A percentile compares a stretch with the other conserved stretches of the same genome.
phyloP scores from a whole-genome alignment of 2,113 vertebrate genomes.

The Trogon surrucura region DNA sequence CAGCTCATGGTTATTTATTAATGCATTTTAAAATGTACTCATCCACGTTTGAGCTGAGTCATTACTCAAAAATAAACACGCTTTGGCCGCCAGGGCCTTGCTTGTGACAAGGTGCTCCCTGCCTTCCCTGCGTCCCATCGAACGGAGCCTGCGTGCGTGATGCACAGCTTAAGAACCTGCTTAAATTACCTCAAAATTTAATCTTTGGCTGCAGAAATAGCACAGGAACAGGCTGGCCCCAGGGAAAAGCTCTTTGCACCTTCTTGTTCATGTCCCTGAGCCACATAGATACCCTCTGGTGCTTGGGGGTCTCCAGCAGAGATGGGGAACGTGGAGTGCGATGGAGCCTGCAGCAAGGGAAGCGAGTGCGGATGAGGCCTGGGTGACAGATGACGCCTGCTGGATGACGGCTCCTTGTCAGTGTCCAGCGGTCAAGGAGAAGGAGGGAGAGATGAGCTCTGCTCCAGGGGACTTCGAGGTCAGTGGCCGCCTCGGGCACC shows the following conservation, averaged over 20 bases:
- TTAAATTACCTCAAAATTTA: not conserved
- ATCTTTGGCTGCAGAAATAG: not conserved
- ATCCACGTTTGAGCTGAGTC: not conserved
- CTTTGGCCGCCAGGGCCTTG: not conserved
- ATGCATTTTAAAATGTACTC: not conserved
- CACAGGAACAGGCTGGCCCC: not conserved
- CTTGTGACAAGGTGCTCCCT: not conserved
- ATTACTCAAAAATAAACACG: not conserved
- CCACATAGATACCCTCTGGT: accelerated
- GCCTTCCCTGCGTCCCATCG: accelerated
- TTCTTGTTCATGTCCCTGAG: not conserved
- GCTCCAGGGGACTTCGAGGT: not conserved
- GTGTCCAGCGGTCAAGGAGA: accelerated
- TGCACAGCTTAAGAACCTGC: not conserved
- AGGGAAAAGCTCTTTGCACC: accelerated
- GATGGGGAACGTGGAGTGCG: accelerated
- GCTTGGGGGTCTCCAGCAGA: not conserved
- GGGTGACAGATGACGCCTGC: accelerated
- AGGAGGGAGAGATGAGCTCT: accelerated
- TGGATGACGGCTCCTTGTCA: not conserved
- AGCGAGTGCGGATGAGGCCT: accelerated
- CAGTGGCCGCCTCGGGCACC: too few species aligned
- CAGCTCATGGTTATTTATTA: not conserved
- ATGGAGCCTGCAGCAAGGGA: not conserved
- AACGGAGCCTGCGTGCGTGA: accelerated